Conservation (phyloP, 2,888 invertebrate genomes). For the Scrobipalpa atriplicella region DNA sequence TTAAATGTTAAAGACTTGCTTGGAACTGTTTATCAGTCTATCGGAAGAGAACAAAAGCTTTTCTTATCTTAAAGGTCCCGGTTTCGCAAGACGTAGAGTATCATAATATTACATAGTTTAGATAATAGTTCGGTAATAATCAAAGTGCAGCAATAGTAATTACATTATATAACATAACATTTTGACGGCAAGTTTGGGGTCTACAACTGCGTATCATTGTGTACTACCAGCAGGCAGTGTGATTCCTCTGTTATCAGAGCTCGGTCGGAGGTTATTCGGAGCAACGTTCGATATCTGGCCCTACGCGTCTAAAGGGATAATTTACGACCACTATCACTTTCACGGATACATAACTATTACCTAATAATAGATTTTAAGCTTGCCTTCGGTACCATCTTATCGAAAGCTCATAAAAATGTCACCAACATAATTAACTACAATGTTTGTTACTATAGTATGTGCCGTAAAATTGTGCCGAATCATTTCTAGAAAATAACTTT, state of each 20-base stretch:
- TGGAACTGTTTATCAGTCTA: neutral
- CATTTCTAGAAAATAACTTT: too few relatives aligned
- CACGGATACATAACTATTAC: conserved; percentile 52
- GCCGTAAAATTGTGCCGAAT: neutral
- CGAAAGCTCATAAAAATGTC: conserved; percentile 24
- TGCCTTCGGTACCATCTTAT: conserved; percentile 24
- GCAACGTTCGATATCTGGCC: conserved; percentile 69
- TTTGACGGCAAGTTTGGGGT: conserved; percentile 47
- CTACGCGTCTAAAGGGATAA: conserved; percentile 64
- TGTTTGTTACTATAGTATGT: neutral
- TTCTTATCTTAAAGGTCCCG: conserved; percentile 13
- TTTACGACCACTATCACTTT: conserved; percentile 69
- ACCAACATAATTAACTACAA: neutral
- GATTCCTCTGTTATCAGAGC: conserved; percentile 36
- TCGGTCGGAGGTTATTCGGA: conserved; percentile 64
- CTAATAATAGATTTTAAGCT: conserved; percentile 67
- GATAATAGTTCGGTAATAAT: conserved; percentile 29
- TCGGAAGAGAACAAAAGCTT: conserved; percentile 7
- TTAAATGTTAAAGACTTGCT: conserved; percentile 3
- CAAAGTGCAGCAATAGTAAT: conserved; percentile 41
- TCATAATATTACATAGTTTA: conserved; percentile 1
- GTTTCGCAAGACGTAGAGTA: conserved; percentile 8
- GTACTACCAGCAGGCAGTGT: neutral
- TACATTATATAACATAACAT: conserved; percentile 20
- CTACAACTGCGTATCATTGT: conserved; percentile 45